A percentile compares a stretch with the other conserved stretches of the same genome.
Evolutionary conservation across 2,888 invertebrate species (phyloP).

Genomic region (Orthosia cruda): DNA sequence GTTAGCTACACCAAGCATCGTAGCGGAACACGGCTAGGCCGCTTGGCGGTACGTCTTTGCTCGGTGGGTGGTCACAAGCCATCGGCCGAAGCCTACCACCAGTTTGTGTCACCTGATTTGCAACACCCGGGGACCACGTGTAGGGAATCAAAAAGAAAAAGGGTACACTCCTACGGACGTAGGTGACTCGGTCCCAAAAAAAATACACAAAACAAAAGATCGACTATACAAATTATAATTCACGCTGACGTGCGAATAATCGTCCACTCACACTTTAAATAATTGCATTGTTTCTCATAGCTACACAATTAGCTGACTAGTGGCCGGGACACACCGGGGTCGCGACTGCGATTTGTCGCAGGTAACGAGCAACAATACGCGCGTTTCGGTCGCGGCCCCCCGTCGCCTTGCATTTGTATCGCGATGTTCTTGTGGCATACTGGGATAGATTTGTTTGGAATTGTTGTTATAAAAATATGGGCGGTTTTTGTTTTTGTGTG

Average conservation of each 20-base stretch:
- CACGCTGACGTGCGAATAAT: conserved; percentile 46
- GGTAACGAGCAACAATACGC: conserved; percentile 89
- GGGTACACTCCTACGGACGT: no score
- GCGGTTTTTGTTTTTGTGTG: conserved; percentile 25
- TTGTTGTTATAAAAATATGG: conserved; percentile 34
- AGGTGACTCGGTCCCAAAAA: no score
- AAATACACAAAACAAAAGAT: not conserved
- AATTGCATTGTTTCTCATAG: conserved; percentile 71
- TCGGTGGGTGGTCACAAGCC: no score
- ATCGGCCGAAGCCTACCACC: no score
- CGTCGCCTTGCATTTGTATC: conserved; percentile 86
- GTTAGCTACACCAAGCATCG: no score
- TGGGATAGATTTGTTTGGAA: conserved; percentile 56
- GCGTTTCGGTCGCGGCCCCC: conserved; percentile 87
- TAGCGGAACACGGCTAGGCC: no score
- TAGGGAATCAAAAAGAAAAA: no score
- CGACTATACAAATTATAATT: conserved; percentile 16
- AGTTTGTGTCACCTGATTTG: no score
- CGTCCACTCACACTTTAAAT: conserved; percentile 44
- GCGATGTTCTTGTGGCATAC: conserved; percentile 67
- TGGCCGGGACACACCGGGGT: conserved; percentile 68
- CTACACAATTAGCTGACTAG: conserved; percentile 64
- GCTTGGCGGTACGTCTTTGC: no score
- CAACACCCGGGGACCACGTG: no score
- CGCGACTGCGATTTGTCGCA: conserved; percentile 78